Base-by-base conservation (phyloP, 2,888 invertebrate genomes). In the Lobophora halterata region DNA sequence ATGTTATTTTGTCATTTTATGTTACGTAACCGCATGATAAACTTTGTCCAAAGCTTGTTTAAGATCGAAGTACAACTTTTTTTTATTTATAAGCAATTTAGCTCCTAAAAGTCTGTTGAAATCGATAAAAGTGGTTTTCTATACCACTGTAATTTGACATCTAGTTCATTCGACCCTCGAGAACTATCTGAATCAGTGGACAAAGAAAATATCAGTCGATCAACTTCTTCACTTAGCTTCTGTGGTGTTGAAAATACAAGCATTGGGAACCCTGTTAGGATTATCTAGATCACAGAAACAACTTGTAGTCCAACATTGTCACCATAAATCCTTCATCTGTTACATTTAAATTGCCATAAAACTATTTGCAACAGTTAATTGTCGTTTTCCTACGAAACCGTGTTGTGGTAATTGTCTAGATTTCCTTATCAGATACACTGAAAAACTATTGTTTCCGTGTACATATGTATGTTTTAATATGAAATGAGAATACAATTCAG, bases 361-460 rank as follows among this genome's bases (percentile, higher is more conserved):
- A 13, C 25, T 16, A 27, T 33, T 39, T 6, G 24, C 12, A 28
- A 32, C 13, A n/a, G 18, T n/a, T 43, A 44, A 44, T 44, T 31
- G 34, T 35, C 27, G 34, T 39, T 39, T 44, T 39, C 44, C 44
- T 38, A 34, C 27, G 10, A 19, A 30, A 30, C 26, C 3, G 28
- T 14, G 31, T 24, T 14, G 27, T 24, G 8, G 11, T 43, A 38
- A 39, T 18, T 30, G 4, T 43, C 34, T 34, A 24, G 23, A 23
- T 34, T 44, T 44, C 44, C 38, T 44, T 27, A 43, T 30, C 24
- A 34, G 30, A 30, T 38, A 29, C 33, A 30, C 30, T 35, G 35
- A 23, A 31, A 29, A 40, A 23, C 33, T 12, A 40, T 29, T 29
- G 25, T 24, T 40, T 34, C 33, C 39, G 28, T 16, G 5, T 17